A percentile compares a stretch with the other conserved stretches of the same genome.
Conservation (phyloP, 2,888 invertebrate species). For the Alitta virens region DNA sequence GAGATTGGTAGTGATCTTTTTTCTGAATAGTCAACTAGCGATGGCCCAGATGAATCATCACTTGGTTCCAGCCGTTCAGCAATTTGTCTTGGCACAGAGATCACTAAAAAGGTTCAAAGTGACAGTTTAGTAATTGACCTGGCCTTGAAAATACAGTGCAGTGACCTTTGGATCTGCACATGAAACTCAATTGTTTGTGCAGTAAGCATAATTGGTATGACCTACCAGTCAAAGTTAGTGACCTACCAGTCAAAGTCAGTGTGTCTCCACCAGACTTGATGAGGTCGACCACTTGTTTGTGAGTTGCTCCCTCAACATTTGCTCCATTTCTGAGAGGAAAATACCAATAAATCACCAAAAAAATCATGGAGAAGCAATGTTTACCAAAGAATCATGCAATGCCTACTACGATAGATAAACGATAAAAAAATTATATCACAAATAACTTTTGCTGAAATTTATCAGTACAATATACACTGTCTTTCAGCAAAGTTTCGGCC, state of each 20-base stretch:
- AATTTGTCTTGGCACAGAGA: constrained; percentile 54
- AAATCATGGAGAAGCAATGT: too few species aligned
- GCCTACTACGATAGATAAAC: too few species aligned
- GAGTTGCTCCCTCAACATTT: constrained; percentile 98
- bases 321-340: constrained; percentile 83
- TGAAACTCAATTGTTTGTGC: too few species aligned
- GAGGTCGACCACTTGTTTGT: constrained; percentile 97
- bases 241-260: constrained; percentile 78
- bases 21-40: constrained; percentile 71
- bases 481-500: too few species aligned
- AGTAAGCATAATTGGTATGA: background rate
- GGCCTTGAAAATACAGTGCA: background rate
- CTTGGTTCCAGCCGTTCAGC: constrained; percentile 53
- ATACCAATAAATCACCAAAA: too few species aligned
- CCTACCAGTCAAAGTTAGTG: constrained; percentile 78
- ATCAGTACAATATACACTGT: too few species aligned
- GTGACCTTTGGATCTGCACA: too few species aligned
- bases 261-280: constrained; percentile 98
- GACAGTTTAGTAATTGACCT: background rate
- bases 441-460: too few species aligned
- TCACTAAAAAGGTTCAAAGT: constrained; percentile 37
- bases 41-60: constrained; percentile 77
- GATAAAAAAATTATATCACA: too few species aligned
- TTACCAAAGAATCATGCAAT: too few species aligned
- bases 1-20: constrained; percentile 75